phyloP scores from a whole-genome alignment of 1,140 invertebrate species.

The Dufourea novaeangliae region DNA sequence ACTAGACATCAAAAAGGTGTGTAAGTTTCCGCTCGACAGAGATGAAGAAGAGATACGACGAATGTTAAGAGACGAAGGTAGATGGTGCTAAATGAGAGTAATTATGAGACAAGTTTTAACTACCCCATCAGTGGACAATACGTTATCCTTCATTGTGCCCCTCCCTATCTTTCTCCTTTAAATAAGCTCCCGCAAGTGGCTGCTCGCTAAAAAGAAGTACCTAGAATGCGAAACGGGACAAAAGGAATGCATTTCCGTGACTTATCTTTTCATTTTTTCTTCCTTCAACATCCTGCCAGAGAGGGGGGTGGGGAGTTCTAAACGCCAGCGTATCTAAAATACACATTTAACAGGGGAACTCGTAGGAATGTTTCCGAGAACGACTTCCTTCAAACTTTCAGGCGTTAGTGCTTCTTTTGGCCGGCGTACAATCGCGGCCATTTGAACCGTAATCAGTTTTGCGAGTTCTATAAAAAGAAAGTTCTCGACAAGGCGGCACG shows the following conservation, averaged over 20 bases:
- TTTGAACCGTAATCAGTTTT: not conserved
- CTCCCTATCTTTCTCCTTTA: constrained; percentile 69
- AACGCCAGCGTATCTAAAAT: constrained; percentile 35
- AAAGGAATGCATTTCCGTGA: constrained; percentile 44
- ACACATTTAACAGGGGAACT: constrained; percentile 21
- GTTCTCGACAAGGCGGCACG: too few species aligned
- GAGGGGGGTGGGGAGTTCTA: constrained; percentile 25
- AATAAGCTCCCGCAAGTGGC: constrained; percentile 74
- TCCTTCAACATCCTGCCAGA: constrained; percentile 28
- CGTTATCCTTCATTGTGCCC: constrained; percentile 79
- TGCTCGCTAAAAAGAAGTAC: constrained; percentile 40
- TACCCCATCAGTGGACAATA: constrained; percentile 76
- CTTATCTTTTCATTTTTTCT: constrained; percentile 14
- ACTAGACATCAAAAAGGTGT: constrained; percentile 6
- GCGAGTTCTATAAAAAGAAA: not conserved
- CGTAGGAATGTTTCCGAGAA: not conserved
- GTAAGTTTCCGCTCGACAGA: constrained; percentile 19
- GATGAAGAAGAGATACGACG: constrained; percentile 23
- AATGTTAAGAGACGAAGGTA: constrained; percentile 51
- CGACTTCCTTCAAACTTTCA: constrained; percentile 19
- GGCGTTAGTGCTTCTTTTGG: not conserved
- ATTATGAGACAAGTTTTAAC: constrained; percentile 81
- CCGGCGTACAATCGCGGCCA: not conserved
- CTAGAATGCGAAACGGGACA: constrained; percentile 52
- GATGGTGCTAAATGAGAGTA: constrained; percentile 78